phyloP scores from a whole-genome alignment of 2,113 vertebrate species.

The Pelecanoides urinatrix region DNA sequence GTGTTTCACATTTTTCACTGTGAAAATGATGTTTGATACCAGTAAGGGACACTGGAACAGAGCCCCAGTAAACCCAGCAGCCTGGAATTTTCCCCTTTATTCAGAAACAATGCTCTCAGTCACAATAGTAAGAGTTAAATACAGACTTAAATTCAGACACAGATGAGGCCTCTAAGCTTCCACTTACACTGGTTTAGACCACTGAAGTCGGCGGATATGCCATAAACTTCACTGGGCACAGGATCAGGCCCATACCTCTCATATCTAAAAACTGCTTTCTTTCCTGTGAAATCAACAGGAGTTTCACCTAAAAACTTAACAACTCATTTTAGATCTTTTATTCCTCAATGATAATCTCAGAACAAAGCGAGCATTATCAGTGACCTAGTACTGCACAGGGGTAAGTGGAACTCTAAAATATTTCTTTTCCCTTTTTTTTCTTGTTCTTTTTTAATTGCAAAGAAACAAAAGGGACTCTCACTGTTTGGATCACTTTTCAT shows the following conservation, averaged over 20 bases:
- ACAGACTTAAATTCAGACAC: background rate
- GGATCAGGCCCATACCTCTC: background rate
- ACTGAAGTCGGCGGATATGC: background rate
- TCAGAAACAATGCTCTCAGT: background rate
- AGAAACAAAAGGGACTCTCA: background rate
- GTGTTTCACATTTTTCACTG: background rate
- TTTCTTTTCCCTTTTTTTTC: background rate
- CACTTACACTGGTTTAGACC: background rate
- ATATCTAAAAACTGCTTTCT: background rate
- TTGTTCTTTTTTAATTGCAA: background rate
- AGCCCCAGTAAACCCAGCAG: background rate
- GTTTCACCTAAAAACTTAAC: constrained; percentile 8
- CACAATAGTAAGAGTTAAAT: background rate
- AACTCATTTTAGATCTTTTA: background rate
- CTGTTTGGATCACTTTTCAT: constrained; percentile 47
- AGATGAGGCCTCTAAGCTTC: background rate
- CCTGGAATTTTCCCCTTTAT: background rate
- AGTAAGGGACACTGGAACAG: background rate
- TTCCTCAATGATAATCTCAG: background rate
- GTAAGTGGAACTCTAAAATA: background rate
- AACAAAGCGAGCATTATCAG: background rate
- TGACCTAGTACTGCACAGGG: background rate
- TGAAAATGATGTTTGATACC: background rate
- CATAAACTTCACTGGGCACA: background rate
- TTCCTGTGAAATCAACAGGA: background rate